Evolutionary conservation across 2,797 vertebrate genomes (phyloP), one percentile per base, ranked within the genome.

Genomic region (Sphenodon punctatus): DNA sequence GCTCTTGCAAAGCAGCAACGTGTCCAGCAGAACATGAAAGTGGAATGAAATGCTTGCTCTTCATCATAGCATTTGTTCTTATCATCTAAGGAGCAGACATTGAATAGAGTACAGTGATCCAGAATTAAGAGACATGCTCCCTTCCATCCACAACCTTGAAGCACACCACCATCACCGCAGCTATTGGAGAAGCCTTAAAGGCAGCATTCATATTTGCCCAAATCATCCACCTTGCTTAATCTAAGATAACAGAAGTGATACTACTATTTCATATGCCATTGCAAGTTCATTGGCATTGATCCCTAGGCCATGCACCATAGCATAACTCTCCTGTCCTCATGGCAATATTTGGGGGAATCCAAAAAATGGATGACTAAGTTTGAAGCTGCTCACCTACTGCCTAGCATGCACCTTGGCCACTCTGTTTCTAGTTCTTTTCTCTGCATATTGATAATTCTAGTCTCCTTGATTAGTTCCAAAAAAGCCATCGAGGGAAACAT

Each of bases 401-500:
- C 17, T 32, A 32, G 34, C 34, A n/a, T n/a, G n/a, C n/a, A n/a
- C n/a, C n/a, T n/a, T n/a, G n/a, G n/a, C n/a, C n/a, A n/a, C n/a
- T n/a, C n/a, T n/a, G n/a, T n/a, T n/a, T n/a, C n/a, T 32, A 0
- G 13, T 38, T 39, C 23, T 42, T 59, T 61, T 41, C 5, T 1
- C 39, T 34, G 48, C 59, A 39, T 30, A 8, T 67, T 17, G 39
- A 4, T 78, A 4, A 6, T 75, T 53, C 69, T 85, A 32, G 4
- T 20, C 75, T 77, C 61, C 55, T 6, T 45, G 59, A n/a, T 8
- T 23, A 51, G 51, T 0, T 55, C 82, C 65, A 63, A 71, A 75
- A 15, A 78, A 82, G 36, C 39, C 53, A 51, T 75, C 66, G 14
- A 53, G 42, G 51, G 16, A 69, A 55, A 59, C 8, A 69, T 75